These are phyloP conservation scores for Dasyprocta punctata DNA, from an alignment of 2,113 vertebrate genomes.

Conservation along the genomic window DNA sequence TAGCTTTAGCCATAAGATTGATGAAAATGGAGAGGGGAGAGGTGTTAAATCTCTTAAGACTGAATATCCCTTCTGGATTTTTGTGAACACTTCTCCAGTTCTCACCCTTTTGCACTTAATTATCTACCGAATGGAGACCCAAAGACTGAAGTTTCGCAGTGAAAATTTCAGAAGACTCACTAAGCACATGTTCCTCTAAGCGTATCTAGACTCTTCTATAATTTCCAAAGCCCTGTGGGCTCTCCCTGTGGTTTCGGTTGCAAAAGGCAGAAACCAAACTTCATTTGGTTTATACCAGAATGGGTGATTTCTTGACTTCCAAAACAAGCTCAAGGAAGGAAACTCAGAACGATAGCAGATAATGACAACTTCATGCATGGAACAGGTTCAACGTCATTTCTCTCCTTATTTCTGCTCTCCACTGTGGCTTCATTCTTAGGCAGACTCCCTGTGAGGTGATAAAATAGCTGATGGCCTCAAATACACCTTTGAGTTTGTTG, in stretches of 20 bases:
- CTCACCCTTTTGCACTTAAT: neutral
- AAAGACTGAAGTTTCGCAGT: neutral
- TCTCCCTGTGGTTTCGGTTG: neutral
- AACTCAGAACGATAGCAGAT: neutral
- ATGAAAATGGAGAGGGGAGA: neutral
- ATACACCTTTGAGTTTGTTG: neutral
- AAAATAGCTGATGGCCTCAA: neutral
- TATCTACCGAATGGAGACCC: neutral
- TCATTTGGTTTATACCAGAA: neutral
- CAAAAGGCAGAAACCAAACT: neutral
- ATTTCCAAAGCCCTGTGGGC: neutral
- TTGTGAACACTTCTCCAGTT: neutral
- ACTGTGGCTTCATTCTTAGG: neutral
- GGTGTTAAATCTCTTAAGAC: neutral
- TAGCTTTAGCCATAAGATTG: neutral
- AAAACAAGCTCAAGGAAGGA: neutral
- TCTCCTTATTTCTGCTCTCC: neutral
- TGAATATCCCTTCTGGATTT: neutral
- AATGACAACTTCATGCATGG: rapidly evolving
- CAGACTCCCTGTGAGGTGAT: neutral
- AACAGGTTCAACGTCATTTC: too few species aligned
- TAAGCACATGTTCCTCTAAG: neutral
- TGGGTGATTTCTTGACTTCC: neutral
- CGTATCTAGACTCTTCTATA: neutral
- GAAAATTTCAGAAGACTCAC: neutral